Evolutionary conservation across 2,113 vertebrate species (phyloP), one percentile per base, ranked within the genome.

Genomic region (Gasterosteus aculeatus): DNA sequence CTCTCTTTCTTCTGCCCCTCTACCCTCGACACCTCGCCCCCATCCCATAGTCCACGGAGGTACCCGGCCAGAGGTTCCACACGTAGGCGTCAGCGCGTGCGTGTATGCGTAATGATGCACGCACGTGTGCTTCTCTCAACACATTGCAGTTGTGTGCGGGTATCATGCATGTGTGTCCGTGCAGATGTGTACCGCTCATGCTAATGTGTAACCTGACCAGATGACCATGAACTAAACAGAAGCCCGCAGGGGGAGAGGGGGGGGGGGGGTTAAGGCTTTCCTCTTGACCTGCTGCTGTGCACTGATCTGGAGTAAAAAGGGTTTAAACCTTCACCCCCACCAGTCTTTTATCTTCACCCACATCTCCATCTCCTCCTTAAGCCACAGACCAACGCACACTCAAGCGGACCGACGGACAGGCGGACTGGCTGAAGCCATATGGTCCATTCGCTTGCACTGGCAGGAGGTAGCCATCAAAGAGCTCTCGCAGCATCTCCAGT

Each of bases 381-480:
- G 71, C 80, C 82, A 82, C 81, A 87, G 79, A 80, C 68, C 89
- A 74, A 62, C 38, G 69, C 83, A 39, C 86, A 77, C 74, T 73
- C 84, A 81, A 72, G 72, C 77, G 75, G 85, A 87, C 87, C 80
- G 29, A 84, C 79, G 47, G 78, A 83, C 82, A 73, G 79, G 63
- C 85, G 54, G 84, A 89, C 73, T 60, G 84, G 88, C 73, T 47
- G 80, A 71, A 75, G 83, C 87, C 92, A 93, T 93, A 93, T 92
- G 91, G 88, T 77, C 85, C 80, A 80, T 91, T 92, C 93, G 88
- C 79, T 80, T 89, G 62, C 82, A 87, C 54, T 78, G 75, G 88
- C 83, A 77, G 87, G 86, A 91, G 89, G 89, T 87, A 85, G 79
- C 78, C 87, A 85, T 90, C 85, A 92, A 91, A 93, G 87, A 81